phyloP scores from a whole-genome alignment of 2,113 vertebrate genomes.

The Zosterops pallidus region DNA sequence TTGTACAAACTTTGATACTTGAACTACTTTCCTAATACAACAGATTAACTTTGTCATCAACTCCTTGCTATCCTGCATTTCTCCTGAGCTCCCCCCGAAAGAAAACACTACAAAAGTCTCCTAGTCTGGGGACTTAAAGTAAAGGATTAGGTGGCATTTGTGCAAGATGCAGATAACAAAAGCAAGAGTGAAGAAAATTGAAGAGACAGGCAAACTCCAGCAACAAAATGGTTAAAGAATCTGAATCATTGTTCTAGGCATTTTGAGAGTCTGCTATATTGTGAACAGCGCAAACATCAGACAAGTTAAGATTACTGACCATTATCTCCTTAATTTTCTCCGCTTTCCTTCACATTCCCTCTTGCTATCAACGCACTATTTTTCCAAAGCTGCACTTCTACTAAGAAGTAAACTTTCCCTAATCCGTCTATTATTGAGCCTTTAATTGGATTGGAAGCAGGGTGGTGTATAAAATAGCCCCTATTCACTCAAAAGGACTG shows the following conservation, averaged over 20 bases:
- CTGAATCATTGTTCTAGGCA: conserved; percentile 75
- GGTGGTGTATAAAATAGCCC: conserved; percentile 92
- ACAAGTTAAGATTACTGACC: conserved; percentile 89
- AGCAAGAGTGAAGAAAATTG: conserved; percentile 87
- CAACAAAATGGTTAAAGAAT: conserved; percentile 84
- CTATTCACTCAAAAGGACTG: conserved; percentile 84
- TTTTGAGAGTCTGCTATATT: conserved; percentile 78
- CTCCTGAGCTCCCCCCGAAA: conserved; percentile 39
- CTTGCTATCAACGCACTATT: conserved; percentile 83
- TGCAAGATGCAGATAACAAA: conserved; percentile 79
- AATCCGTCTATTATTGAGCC: conserved; percentile 96
- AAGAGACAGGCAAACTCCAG: conserved; percentile 85
- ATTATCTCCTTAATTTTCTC: conserved; percentile 93
- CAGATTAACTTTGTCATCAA: conserved; percentile 69
- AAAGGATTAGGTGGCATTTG: conserved; percentile 80
- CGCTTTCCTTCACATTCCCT: conserved; percentile 87
- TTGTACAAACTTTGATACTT: conserved; percentile 1
- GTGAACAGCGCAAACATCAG: conserved; percentile 87
- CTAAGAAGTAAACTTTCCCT: conserved; percentile 95
- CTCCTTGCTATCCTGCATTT: conserved; percentile 37
- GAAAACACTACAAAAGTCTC: conserved; percentile 68
- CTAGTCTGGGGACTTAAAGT: conserved; percentile 65
- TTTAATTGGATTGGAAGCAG: conserved; percentile 96
- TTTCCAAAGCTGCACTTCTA: conserved; percentile 83
- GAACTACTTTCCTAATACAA: conserved; percentile 44